phyloP scores from a whole-genome alignment of 1,140 invertebrate genomes.

The Patella vulgata region DNA sequence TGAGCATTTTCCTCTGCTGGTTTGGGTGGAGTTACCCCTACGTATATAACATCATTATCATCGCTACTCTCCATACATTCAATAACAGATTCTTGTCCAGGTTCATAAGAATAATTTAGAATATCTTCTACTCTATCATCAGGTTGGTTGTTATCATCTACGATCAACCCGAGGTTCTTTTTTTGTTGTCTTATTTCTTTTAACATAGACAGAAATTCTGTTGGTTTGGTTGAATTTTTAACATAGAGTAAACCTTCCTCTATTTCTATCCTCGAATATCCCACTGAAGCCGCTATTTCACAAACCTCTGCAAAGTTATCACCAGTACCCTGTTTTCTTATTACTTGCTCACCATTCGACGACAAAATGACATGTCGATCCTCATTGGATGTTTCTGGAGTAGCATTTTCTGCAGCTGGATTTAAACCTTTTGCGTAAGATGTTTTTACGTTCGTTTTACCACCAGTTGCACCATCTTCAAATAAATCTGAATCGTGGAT shows the following conservation, averaged over 20 bases:
- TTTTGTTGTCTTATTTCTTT: constrained; percentile 17
- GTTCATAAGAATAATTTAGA: no score
- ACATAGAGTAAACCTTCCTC: constrained; percentile 40
- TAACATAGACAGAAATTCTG: constrained; percentile 42
- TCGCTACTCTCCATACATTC: neutral
- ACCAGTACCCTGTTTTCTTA: neutral
- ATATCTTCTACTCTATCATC: neutral
- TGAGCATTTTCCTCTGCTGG: neutral
- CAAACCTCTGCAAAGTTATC: constrained; percentile 21
- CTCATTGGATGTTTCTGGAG: constrained; percentile 15
- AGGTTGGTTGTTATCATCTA: neutral
- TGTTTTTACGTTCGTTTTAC: neutral
- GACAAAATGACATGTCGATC: constrained; percentile 7
- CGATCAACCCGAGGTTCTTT: constrained; percentile 3
- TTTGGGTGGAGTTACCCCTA: constrained; percentile 8
- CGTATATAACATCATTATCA: constrained; percentile 10
- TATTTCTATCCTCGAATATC: constrained; percentile 36
- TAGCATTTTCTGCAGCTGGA: constrained; percentile 10
- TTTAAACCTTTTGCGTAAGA: neutral
- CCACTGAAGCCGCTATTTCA: constrained; percentile 33
- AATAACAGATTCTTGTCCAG: neutral
- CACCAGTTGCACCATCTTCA: constrained; percentile 17
- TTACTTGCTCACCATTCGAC: constrained; percentile 2
- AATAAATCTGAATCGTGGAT: constrained; percentile 35
- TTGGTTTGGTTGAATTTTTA: constrained; percentile 34